phyloP scores from a whole-genome alignment of 2,113 vertebrate genomes.

The Albula goreensis region DNA sequence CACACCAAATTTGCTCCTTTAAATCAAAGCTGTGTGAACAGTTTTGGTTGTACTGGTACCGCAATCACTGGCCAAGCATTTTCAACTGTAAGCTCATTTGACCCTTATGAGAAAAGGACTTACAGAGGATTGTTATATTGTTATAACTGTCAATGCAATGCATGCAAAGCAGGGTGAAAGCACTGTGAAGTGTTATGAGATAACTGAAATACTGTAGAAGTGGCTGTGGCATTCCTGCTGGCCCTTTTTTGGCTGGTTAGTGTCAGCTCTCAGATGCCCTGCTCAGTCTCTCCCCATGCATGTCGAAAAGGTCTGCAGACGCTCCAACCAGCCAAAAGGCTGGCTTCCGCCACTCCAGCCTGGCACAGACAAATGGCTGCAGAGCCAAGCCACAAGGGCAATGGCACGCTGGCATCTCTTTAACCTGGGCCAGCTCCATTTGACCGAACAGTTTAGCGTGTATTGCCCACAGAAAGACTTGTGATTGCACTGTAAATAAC shows the following conservation, averaged over 20 bases:
- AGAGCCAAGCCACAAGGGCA: background rate
- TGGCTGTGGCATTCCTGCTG: constrained; percentile 50
- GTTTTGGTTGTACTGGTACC: background rate
- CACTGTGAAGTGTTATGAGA: background rate
- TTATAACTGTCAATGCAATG: background rate
- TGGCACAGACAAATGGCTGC: background rate
- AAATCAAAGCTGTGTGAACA: background rate
- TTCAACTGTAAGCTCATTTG: background rate
- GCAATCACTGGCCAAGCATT: background rate
- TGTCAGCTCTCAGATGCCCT: constrained; percentile 48
- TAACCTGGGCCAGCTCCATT: background rate
- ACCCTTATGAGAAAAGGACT: background rate
- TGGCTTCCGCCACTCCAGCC: background rate
- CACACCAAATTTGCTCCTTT: background rate
- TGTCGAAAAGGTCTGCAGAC: background rate
- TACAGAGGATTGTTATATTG: background rate
- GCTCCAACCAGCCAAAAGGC: background rate
- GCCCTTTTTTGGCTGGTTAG: constrained; percentile 50
- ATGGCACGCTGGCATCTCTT: background rate
- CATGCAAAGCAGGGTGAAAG: background rate
- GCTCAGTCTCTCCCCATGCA: background rate
- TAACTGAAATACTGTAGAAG: background rate
- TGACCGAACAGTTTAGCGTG: constrained; percentile 16
- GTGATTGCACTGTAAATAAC: background rate
- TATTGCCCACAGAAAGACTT: background rate